A percentile compares a stretch with the other conserved stretches of the same genome.
Conservation (phyloP, 2,888 invertebrate genomes). For the Amiota mariae region DNA sequence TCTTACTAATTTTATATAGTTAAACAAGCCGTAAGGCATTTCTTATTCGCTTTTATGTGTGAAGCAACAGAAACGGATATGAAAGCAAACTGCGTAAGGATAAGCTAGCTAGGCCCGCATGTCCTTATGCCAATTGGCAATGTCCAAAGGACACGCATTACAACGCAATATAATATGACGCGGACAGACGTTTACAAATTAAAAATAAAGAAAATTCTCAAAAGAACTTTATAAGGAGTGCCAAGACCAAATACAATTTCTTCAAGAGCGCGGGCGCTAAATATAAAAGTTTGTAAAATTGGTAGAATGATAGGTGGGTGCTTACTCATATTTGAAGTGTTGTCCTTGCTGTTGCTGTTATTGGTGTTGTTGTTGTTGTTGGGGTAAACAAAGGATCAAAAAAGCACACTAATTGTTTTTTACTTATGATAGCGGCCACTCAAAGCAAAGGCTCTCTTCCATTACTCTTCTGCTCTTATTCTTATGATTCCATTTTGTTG, state of each 20-base stretch:
- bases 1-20: not conserved
- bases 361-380: slow-evolving; percentile 48
- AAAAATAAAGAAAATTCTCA: slow-evolving; percentile 17
- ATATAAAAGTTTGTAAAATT: slow-evolving; percentile 21
- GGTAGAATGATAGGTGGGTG: not conserved
- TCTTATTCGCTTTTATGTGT: not conserved
- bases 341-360: slow-evolving; percentile 30
- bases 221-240: slow-evolving; percentile 1
- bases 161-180: not conserved
- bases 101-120: slow-evolving; percentile 12
- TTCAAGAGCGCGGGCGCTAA: slow-evolving; percentile 32
- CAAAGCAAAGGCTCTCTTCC: not conserved
- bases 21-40: slow-evolving; percentile 28
- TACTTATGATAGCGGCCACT: slow-evolving; percentile 52
- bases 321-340: not conserved
- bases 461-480: not conserved
- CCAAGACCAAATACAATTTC: not conserved
- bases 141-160: not conserved
- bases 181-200: slow-evolving; percentile 20
- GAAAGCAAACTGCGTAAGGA: slow-evolving; percentile 1
- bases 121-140: slow-evolving; percentile 7
- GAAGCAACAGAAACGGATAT: slow-evolving; percentile 11
- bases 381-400: slow-evolving; percentile 68
- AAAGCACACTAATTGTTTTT: slow-evolving; percentile 69
- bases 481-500: too few species aligned